These are phyloP conservation scores for Steatornis caripensis DNA, from an alignment of 2,113 vertebrate species.

Conservation along the genomic window DNA sequence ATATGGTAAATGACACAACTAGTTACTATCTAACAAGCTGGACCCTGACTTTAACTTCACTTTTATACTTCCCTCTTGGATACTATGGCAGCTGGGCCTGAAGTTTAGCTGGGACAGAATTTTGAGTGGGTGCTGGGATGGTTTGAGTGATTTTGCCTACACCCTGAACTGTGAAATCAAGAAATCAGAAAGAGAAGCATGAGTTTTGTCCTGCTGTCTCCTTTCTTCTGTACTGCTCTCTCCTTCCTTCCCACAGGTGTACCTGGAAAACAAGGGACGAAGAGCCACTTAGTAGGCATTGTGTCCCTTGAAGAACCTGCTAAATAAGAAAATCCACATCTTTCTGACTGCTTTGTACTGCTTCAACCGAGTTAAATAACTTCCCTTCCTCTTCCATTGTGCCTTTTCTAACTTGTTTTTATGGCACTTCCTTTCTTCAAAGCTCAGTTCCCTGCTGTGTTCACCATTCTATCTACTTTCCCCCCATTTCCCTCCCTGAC, in stretches of 20 bases:
- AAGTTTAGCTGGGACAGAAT: not conserved
- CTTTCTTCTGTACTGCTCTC: not conserved
- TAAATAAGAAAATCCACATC: not conserved
- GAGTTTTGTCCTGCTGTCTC: not conserved
- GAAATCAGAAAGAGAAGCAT: not conserved
- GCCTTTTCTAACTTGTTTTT: not conserved
- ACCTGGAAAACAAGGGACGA: not conserved
- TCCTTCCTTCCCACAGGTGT: not conserved
- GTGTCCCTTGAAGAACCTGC: not conserved
- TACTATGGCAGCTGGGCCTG: not conserved
- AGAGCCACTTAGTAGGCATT: not conserved
- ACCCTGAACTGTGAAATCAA: not conserved
- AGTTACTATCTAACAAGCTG: not conserved
- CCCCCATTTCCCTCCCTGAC: not conserved
- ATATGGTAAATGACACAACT: not conserved
- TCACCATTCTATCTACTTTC: not conserved
- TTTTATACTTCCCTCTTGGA: not conserved
- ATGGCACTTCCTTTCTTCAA: not conserved
- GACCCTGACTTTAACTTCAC: not conserved
- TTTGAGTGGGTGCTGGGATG: not conserved
- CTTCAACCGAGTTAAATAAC: not conserved
- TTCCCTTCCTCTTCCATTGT: not conserved
- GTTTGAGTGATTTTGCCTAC: not conserved
- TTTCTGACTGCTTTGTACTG: not conserved
- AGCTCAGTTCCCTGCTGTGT: not conserved